Base-by-base conservation (phyloP, 2,113 vertebrate species). In the Mormoops blainvillei region DNA sequence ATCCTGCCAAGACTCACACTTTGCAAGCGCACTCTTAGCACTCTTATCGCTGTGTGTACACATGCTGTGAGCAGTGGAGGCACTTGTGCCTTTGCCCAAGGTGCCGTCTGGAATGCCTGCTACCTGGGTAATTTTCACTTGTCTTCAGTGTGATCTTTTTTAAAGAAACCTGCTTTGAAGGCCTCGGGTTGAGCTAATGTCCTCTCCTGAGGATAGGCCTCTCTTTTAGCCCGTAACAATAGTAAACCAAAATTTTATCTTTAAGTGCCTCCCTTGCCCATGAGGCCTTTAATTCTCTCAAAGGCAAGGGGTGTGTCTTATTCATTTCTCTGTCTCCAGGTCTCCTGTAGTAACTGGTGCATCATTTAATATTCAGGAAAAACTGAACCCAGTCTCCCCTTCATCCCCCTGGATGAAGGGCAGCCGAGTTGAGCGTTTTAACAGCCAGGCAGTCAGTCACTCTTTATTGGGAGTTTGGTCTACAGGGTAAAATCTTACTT, bases 121-220 rank as follows among this genome's bases (percentile, higher is more conserved):
- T 45, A 19, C 15, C 58, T 4, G 9, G 15, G 58, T 41, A 63
- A 26, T 52, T 54, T 83, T 36, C 41, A 8, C 12, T 87, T 8
- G 11, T 67, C 36, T 90, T 82, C 89, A 52, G 33, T 74, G 41
- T 33, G 31, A 61, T 73, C 41, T 56, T 65, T 67, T 45, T 50
- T 77, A 74, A 89, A 73, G 58, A 85, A 76, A 77, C 18, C 50
- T 90, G 68, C 63, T 84, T 87, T 92, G 54, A 83, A 43, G 50
- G 28, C 20, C 50, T 15, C 0, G 2, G 20, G 36, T 26, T 43
- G 45, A 87, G 31, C n/a, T 50, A 22, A 31, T 3, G 11, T 26
- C 19, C 50, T 80, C 19, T 80, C 19, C 33, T 43, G 48, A 5
- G 2, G 61, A 33, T 61, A 52, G 63, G 28, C 33, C 36, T 83